These are phyloP conservation scores for Colius striatus DNA, from an alignment of 2,113 vertebrate genomes.

Conservation along the genomic window DNA sequence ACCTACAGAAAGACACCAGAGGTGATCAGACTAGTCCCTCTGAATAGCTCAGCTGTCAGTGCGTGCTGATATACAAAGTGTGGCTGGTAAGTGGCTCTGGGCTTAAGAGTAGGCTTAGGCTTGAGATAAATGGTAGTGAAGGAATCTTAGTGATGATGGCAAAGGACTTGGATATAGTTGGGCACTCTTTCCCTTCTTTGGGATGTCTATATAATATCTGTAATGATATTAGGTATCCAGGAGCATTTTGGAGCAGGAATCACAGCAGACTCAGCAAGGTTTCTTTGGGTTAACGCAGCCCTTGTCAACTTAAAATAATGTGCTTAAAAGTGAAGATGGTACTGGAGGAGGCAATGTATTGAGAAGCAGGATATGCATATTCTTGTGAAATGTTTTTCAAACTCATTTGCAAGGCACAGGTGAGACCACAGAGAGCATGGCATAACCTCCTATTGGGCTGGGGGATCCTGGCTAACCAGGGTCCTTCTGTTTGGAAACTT, in stretches of 20 bases:
- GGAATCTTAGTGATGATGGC: too few relatives aligned
- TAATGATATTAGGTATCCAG: neutral
- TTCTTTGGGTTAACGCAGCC: neutral
- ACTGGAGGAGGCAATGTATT: neutral
- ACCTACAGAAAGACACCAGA: neutral
- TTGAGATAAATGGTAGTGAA: too few relatives aligned
- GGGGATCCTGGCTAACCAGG: neutral
- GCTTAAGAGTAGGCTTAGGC: neutral
- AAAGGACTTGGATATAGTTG: neutral
- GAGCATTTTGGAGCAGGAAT: neutral
- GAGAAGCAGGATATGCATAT: neutral
- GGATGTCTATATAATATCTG: neutral
- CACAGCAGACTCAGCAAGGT: neutral
- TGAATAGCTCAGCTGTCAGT: neutral
- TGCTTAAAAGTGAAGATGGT: neutral
- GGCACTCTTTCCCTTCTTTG: neutral
- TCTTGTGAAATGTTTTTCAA: neutral
- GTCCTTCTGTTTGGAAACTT: neutral
- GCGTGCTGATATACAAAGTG: neutral
- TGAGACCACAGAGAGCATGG: neutral
- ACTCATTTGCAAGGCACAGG: neutral
- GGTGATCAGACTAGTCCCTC: neutral
- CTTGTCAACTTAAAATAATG: neutral
- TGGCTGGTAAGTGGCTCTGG: neutral
- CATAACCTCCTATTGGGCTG: neutral